phyloP scores from a whole-genome alignment of 2,113 vertebrate species.

The Grantiella picta region DNA sequence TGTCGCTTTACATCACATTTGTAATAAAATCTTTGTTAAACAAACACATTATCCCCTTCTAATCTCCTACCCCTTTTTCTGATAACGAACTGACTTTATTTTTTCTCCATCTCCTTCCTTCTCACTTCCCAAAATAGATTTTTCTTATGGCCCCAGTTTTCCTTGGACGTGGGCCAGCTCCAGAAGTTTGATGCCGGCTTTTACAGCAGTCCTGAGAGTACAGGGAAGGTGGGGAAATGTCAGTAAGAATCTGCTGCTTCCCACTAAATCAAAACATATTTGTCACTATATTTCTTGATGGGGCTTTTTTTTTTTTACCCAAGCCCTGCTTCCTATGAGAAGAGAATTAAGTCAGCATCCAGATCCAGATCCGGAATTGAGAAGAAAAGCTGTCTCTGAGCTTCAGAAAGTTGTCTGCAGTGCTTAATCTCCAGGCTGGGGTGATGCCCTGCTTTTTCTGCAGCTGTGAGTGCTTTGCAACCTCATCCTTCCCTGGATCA shows the following conservation, averaged over 20 bases:
- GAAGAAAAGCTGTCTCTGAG: neutral
- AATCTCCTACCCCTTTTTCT: neutral
- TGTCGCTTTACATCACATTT: neutral
- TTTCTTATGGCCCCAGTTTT: neutral
- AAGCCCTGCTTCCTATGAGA: neutral
- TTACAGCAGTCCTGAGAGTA: neutral
- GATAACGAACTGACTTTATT: neutral
- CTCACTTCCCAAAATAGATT: neutral
- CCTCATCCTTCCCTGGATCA: neutral
- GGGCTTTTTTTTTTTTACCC: neutral
- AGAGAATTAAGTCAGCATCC: neutral
- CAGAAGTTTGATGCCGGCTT: neutral
- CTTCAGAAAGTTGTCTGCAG: neutral
- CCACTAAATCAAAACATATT: neutral
- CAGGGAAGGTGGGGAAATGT: neutral
- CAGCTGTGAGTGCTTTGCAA: neutral
- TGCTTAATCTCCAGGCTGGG: neutral
- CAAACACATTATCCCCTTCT: neutral
- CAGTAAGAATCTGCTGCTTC: neutral
- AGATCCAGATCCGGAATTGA: neutral
- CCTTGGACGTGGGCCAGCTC: neutral
- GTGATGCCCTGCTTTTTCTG: neutral
- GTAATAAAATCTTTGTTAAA: constrained; percentile 26
- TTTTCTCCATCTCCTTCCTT: neutral
- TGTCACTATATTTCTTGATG: neutral